Base-by-base conservation (phyloP, 2,888 invertebrate species). In the Poecilus cupreus region DNA sequence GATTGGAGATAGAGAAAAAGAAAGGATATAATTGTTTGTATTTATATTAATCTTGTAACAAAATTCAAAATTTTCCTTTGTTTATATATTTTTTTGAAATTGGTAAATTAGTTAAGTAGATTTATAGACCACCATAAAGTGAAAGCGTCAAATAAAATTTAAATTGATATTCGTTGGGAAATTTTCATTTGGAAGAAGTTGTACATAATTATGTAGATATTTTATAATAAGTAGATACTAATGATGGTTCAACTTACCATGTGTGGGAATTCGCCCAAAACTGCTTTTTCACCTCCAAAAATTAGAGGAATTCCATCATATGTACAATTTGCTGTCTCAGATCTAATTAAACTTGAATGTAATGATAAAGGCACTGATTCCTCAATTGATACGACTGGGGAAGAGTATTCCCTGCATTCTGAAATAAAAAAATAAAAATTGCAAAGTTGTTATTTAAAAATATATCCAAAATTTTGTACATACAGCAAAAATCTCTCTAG, bases 341-440 rank as follows among this genome's bases (percentile, higher is more conserved):
- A 68, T 6, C 37, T 13, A 4, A 32, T 26, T 32, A 51, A 51
- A 26, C 75, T 51, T 6, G 32, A 51, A 51, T 18, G 13, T 43
- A 46, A 24, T 10, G 72, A 18, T 22, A 0, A 91, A 32, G 64
- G 89, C 0, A 90, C 87, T 0, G 91, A 90, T 0, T 91, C 84
- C 2, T 93, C 86, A 0, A 37, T 37, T 10, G 64, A 16, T 37
- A 1, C 89, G 11, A 89, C 87, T 0, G 89, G 64, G 0, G 89
- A 87, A 70, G 90, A 91, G 86, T 92, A 93, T 85, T 91, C 91
- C 8, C 90, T 89, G 83, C 93, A 93, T 90, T 92, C 93, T 93
- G 88, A 74, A 74, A 32, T 32, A 6, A 32, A 0, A 32, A 6
- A 32, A 32, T n/a, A n/a, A n/a, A n/a, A n/a, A n/a, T n/a, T n/a